A percentile compares a stretch with the other conserved stretches of the same genome.
phyloP scores from a whole-genome alignment of 2,113 vertebrate genomes.

The Rhinolophus sinicus region DNA sequence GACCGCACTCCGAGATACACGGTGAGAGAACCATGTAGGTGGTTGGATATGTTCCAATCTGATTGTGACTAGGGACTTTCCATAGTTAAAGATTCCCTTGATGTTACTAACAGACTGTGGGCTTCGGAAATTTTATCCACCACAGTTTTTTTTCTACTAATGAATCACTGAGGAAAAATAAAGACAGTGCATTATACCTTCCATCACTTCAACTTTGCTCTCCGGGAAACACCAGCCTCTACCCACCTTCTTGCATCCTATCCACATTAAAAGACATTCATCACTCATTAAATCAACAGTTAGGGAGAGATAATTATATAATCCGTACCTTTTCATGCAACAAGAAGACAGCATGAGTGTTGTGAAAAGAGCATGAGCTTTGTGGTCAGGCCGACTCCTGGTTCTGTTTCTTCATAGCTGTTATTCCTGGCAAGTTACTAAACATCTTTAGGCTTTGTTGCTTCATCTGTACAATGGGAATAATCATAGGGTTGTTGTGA shows the following conservation, averaged over 20 bases:
- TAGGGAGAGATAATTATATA: not conserved
- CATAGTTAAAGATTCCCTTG: slow-evolving; percentile 46
- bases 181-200: slow-evolving; percentile 24
- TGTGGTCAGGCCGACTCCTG: not conserved
- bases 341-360: not conserved
- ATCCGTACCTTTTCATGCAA: not conserved
- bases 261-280: not conserved
- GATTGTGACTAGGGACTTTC: slow-evolving; percentile 60
- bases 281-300: not conserved
- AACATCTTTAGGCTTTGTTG: not conserved
- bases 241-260: not conserved
- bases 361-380: not conserved
- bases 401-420: not conserved
- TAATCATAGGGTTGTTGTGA: not conserved
- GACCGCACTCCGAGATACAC: not conserved
- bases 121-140: slow-evolving; percentile 38
- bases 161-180: slow-evolving; percentile 53
- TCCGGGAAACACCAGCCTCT: slow-evolving; percentile 21
- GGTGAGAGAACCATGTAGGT: not conserved
- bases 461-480: not conserved
- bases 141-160: not conserved
- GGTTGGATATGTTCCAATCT: slow-evolving; percentile 42
- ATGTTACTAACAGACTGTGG: not conserved
- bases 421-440: not conserved
- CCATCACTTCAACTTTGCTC: not conserved